These are phyloP conservation scores for Coregonus clupeaformis DNA, from an alignment of 2,113 vertebrate genomes.

Conservation along the genomic window DNA sequence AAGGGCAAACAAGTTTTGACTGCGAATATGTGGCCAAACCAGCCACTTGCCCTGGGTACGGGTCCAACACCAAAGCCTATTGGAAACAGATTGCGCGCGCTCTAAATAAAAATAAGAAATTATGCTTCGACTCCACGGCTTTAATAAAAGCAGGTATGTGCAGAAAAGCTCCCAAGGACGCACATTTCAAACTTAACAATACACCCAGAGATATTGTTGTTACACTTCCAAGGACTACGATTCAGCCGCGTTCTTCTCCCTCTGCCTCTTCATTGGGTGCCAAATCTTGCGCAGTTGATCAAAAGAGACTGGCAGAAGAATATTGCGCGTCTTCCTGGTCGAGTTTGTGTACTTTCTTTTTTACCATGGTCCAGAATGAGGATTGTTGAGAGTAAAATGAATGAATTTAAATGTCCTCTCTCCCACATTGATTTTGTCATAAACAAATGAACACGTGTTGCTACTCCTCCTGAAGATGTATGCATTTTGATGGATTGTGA, in stretches of 20 bases:
- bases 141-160: constrained; percentile 80
- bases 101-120: constrained; percentile 76
- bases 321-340: constrained; percentile 79
- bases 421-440: neutral
- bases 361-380: constrained; percentile 81
- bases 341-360: constrained; percentile 81
- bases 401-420: neutral
- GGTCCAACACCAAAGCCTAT: constrained; percentile 64
- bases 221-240: neutral
- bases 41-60: constrained; percentile 70
- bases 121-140: constrained; percentile 73
- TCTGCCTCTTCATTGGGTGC: neutral
- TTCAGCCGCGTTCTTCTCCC: neutral
- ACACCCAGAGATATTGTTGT: too few species aligned
- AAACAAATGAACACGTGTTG: neutral
- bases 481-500: too few species aligned
- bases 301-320: constrained; percentile 76
- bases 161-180: constrained; percentile 69
- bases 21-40: constrained; percentile 82
- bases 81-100: constrained; percentile 85
- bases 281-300: constrained; percentile 58
- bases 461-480: too few species aligned
- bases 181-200: constrained; percentile 75
- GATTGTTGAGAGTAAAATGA: constrained; percentile 68
- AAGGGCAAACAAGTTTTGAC: constrained; percentile 49